Evolutionary conservation across 2,113 vertebrate genomes (phyloP).

Genomic region (Clarias batrachus): DNA sequence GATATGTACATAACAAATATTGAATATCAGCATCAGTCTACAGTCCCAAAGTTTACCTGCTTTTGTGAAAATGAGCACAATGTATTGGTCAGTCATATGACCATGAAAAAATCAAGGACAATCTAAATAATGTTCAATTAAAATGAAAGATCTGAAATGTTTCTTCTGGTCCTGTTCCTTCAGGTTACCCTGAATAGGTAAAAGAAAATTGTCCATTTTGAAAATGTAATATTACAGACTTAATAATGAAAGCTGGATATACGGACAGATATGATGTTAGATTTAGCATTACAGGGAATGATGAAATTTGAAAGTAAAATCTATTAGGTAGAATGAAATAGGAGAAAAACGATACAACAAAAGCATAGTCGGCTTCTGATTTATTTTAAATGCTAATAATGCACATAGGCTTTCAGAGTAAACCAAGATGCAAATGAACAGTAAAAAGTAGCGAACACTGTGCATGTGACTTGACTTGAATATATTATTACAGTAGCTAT

Average conservation of each 20-base stretch:
- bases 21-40: background rate
- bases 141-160: conserved; percentile 10
- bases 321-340: background rate
- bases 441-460: background rate
- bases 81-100: background rate
- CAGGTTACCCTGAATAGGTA: background rate
- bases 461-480: background rate
- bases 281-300: background rate
- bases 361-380: background rate
- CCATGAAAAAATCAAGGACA: background rate
- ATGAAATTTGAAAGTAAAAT: background rate
- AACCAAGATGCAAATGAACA: background rate
- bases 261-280: background rate
- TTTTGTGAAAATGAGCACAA: background rate
- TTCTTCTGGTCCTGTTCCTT: background rate
- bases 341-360: background rate
- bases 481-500: background rate
- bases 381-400: background rate
- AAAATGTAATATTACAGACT: background rate
- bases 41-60: background rate
- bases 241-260: conserved; percentile 7
- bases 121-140: conserved; percentile 28
- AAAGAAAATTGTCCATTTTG: background rate
- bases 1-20: background rate
- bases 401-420: background rate